Conservation (phyloP, 2,888 invertebrate species). For the Tetranychus piercei region DNA sequence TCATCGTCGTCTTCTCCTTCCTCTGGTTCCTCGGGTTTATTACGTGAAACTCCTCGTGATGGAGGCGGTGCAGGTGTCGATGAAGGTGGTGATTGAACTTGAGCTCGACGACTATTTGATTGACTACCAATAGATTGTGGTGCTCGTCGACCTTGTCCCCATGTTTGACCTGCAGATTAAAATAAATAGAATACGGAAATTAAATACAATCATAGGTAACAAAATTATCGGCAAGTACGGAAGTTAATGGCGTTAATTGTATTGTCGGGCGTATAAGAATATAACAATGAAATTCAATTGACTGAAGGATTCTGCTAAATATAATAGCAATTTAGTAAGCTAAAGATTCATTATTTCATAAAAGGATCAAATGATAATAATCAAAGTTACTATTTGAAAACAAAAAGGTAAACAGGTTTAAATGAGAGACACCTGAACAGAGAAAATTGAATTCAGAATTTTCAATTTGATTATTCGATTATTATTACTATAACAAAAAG, state of each 20-base stretch:
- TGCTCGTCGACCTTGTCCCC: constrained; percentile 6
- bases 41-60: background rate
- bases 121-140: constrained; percentile 1
- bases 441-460: too few species aligned
- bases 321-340: too few species aligned
- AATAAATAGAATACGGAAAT: background rate
- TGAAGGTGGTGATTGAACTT: background rate
- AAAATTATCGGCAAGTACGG: background rate
- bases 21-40: background rate
- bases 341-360: too few species aligned
- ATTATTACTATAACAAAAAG: background rate
- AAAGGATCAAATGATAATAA: too few species aligned
- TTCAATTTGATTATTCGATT: background rate
- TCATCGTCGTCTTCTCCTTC: constrained; percentile 13
- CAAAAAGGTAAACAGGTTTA: too few species aligned
- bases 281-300: too few species aligned
- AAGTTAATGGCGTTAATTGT: background rate
- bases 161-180: background rate
- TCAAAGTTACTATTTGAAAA: too few species aligned
- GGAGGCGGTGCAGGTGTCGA: background rate
- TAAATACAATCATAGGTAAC: background rate
- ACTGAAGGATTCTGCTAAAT: too few species aligned
- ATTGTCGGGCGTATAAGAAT: too few species aligned
- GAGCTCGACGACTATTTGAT: background rate
- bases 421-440: too few species aligned